A percentile compares a stretch with the other conserved stretches of the same genome.
Evolutionary conservation across 2,888 invertebrate species (phyloP).

Genomic region (Epirrhoe tristata): DNA sequence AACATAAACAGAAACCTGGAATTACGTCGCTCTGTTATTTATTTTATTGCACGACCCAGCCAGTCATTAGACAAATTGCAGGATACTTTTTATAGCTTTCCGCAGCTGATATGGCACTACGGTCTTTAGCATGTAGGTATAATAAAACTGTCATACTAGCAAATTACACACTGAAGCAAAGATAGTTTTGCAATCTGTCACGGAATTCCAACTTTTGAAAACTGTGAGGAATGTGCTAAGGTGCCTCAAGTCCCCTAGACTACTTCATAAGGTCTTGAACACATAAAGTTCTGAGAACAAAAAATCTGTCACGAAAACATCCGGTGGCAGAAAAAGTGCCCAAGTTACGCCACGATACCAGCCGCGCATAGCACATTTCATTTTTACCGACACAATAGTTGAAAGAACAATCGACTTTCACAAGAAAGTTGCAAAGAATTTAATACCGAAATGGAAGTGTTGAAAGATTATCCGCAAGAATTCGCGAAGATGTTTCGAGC

Average conservation of each 20-base stretch:
- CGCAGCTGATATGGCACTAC: background rate
- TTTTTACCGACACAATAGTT: conserved; percentile 22
- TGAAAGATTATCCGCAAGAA: conserved; percentile 51
- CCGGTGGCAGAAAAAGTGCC: background rate
- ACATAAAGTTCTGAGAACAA: no score
- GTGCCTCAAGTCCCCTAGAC: no score
- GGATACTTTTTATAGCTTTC: conserved; percentile 12
- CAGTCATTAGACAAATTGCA: conserved; percentile 35
- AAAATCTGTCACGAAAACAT: no score
- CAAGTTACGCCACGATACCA: background rate
- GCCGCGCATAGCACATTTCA: conserved; percentile 13
- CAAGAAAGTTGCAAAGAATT: conserved; percentile 36
- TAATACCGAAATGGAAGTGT: conserved; percentile 40
- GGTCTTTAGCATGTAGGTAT: background rate
- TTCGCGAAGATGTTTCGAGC: conserved; percentile 44
- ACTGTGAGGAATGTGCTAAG: no score
- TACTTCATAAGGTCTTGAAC: no score
- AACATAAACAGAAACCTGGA: conserved; percentile 24
- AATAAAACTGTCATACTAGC: no score
- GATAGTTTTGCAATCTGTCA: no score
- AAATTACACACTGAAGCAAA: no score
- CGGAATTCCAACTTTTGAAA: no score
- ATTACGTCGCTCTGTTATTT: conserved; percentile 32
- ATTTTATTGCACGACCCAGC: conserved; percentile 23
- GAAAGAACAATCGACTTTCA: conserved; percentile 32